These are phyloP conservation scores for Andricus grossulariae DNA, from an alignment of 1,140 invertebrate species.

Conservation along the genomic window DNA sequence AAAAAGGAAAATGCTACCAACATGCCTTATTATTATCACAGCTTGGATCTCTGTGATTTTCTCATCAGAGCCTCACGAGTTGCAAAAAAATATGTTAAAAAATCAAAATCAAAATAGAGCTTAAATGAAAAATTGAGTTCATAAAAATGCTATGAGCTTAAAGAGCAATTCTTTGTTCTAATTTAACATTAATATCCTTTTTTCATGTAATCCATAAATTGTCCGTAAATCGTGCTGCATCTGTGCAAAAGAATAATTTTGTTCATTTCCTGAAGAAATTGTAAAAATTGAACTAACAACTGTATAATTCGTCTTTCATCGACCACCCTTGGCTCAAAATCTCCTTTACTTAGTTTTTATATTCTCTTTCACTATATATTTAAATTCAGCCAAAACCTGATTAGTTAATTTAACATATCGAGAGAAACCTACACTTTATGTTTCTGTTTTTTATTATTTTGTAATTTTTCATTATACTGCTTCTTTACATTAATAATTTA, in stretches of 20 bases:
- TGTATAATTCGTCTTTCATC: not conserved
- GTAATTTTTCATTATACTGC: not conserved
- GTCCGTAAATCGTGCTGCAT: too few species aligned
- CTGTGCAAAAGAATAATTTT: not conserved
- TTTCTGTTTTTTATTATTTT: not conserved
- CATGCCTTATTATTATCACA: not conserved
- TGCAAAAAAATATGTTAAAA: not conserved
- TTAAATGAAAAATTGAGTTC: too few species aligned
- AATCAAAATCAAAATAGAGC: not conserved
- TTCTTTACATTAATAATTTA: too few species aligned
- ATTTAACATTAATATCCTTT: too few species aligned
- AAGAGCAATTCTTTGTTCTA: too few species aligned
- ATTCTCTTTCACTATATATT: not conserved
- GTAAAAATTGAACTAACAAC: constrained; percentile 17
- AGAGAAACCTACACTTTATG: not conserved
- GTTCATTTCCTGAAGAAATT: not conserved
- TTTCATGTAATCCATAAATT: too few species aligned
- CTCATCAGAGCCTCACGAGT: not conserved
- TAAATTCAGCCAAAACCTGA: not conserved
- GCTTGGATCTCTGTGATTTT: not conserved
- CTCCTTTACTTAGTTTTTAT: not conserved
- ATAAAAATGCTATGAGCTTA: too few species aligned
- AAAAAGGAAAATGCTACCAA: constrained; percentile 8
- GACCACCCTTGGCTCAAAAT: not conserved
- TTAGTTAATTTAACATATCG: not conserved